Percentiles rank a stretch among this genome's conserved stretches.
These are phyloP conservation scores for Xylota segnis DNA, from an alignment of 2,888 invertebrate genomes.

Conservation along the genomic window DNA sequence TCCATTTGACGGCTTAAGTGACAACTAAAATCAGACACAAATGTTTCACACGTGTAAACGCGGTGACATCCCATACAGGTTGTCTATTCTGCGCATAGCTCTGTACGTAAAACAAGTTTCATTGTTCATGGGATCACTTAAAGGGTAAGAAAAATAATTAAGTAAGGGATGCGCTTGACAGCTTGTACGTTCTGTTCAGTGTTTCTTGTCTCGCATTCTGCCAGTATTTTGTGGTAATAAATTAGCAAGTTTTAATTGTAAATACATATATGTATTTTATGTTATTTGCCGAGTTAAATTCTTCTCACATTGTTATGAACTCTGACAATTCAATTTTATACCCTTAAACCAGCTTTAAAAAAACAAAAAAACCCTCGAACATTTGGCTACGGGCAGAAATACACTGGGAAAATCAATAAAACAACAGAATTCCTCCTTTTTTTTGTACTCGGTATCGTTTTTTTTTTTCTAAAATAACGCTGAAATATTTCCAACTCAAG, in stretches of 20 bases:
- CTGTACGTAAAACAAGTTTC: slow-evolving; percentile 13
- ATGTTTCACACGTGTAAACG: neutral
- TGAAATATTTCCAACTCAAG: slow-evolving; percentile 21
- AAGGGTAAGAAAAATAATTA: slow-evolving; percentile 51
- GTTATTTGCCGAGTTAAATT: slow-evolving; percentile 36
- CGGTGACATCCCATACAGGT: neutral
- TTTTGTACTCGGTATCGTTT: slow-evolving; percentile 22
- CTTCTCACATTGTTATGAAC: slow-evolving; percentile 40
- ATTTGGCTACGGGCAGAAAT: slow-evolving; percentile 21
- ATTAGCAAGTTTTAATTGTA: slow-evolving; percentile 45
- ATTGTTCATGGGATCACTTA: slow-evolving; percentile 31
- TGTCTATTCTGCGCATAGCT: slow-evolving; percentile 13
- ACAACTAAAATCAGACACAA: neutral
- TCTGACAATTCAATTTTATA: slow-evolving; percentile 35
- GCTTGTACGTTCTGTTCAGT: slow-evolving; percentile 68
- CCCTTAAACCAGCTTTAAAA: slow-evolving; percentile 7
- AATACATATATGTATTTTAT: slow-evolving; percentile 48
- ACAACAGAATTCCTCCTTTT: slow-evolving; percentile 18
- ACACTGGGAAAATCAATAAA: slow-evolving; percentile 70
- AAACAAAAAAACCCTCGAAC: slow-evolving; percentile 35
- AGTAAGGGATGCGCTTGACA: slow-evolving; percentile 68
- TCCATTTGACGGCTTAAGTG: neutral
- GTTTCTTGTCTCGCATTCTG: slow-evolving; percentile 61
- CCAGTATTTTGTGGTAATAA: slow-evolving; percentile 56
- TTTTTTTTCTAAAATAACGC: slow-evolving; percentile 29